Base-by-base conservation (phyloP, 2,888 invertebrate genomes). In the Hemaris fuciformis region DNA sequence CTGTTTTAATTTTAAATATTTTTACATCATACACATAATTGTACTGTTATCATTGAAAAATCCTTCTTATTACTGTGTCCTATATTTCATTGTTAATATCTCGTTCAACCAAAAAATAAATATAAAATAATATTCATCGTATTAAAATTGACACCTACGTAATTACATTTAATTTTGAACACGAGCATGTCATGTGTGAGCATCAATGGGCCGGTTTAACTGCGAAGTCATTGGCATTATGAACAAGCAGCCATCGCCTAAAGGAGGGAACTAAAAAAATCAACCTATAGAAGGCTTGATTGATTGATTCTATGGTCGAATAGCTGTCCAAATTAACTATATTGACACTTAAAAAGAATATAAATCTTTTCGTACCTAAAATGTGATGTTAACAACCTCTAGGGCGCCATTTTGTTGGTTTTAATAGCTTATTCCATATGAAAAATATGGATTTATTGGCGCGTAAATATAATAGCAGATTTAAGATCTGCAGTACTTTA, bases 171-270 rank as follows among this genome's bases (percentile, higher is more conserved):
- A 57, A 57, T 57, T 57, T 57, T 22, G 41, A 57, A 41, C 23
- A 41, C 57, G n/a, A 18, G 22, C n/a, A n/a, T 57, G 34, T 57
- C 41, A 57, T 57, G 38, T 57, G 8, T 57, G 41, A 38, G 53
- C 41, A 41, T 53, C 48, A 60, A 48, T 60, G 48, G 60, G 60
- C 43, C 31, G 45, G 61, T 46, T 45, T 38, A 27, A 43, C 42
- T 56, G 43, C 57, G 64, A 67, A 73, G 80, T 85, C 79, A 79
- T 74, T 81, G 81, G 75, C 77, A 75, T 76, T 74, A 73, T 67
- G 72, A 80, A 74, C 34, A 56, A 68, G 64, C 66, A 73, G 66
- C 63, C 67, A 72, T 70, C 61, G 67, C 65, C 75, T 64, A 75
- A 81, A 72, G 77, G 80, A 70, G 68, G 58, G 66, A 59, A 64